A percentile compares a stretch with the other conserved stretches of the same genome.
phyloP scores from a whole-genome alignment of 2,113 vertebrate species.

The Dasypus novemcinctus region DNA sequence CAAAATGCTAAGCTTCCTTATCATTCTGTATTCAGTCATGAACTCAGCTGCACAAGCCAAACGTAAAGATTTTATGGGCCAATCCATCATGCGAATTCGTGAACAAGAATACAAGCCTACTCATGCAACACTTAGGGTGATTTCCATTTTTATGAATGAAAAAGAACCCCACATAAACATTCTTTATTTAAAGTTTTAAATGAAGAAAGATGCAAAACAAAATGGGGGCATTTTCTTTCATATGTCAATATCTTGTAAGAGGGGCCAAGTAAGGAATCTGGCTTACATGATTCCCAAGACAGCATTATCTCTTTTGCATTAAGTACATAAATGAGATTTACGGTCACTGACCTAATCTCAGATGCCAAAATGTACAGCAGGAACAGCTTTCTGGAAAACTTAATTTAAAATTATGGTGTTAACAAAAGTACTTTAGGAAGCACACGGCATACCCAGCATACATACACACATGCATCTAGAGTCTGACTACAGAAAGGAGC shows the following conservation, averaged over 20 bases:
- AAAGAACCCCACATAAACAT: constrained; percentile 75
- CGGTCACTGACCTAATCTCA: constrained; percentile 79
- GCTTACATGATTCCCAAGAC: constrained; percentile 75
- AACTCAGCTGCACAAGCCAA: constrained; percentile 76
- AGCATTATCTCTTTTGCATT: constrained; percentile 78
- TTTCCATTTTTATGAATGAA: constrained; percentile 83
- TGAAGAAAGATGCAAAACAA: constrained; percentile 71
- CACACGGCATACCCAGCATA: constrained; percentile 41
- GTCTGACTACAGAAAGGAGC: constrained; percentile 17
- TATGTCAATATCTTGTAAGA: constrained; percentile 75
- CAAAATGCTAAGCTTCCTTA: constrained; percentile 76
- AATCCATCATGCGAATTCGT: constrained; percentile 74
- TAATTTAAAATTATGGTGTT: constrained; percentile 83
- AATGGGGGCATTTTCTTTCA: constrained; percentile 76
- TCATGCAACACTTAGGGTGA: constrained; percentile 68
- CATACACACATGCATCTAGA: background rate
- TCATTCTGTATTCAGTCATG: constrained; percentile 72
- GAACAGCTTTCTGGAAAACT: constrained; percentile 81
- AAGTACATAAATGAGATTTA: constrained; percentile 84
- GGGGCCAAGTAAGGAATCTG: constrained; percentile 67
- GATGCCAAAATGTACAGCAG: constrained; percentile 78
- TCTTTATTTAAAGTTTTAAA: constrained; percentile 78
- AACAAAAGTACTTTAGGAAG: constrained; percentile 77
- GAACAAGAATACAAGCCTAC: constrained; percentile 76
- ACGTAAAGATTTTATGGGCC: constrained; percentile 74